phyloP scores from a whole-genome alignment of 2,113 vertebrate species.

The Corythoichthys haematopterus region DNA sequence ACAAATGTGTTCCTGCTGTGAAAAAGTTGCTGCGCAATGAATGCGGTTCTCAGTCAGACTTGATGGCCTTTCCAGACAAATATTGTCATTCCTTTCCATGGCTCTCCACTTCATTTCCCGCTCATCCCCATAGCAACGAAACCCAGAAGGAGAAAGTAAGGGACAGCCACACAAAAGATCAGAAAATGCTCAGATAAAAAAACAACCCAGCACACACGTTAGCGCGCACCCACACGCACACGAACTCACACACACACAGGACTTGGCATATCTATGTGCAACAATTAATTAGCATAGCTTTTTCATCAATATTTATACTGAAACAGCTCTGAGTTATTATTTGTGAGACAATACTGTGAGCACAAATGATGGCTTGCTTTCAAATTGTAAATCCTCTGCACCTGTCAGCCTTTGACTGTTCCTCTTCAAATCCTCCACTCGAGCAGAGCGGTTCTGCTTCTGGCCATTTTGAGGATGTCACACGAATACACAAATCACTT shows the following conservation, averaged over 20 bases:
- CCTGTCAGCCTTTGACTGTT: constrained; percentile 43
- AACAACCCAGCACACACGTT: constrained; percentile 44
- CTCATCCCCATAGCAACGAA: constrained; percentile 73
- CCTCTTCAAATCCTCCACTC: constrained; percentile 24
- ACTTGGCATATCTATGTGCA: not conserved
- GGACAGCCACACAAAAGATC: constrained; percentile 63
- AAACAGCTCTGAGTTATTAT: constrained; percentile 21
- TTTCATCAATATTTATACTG: constrained; percentile 18
- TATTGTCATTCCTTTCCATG: constrained; percentile 60
- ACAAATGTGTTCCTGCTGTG: not conserved
- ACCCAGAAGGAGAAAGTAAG: constrained; percentile 58
- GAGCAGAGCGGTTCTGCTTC: constrained; percentile 17
- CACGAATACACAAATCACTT: constrained; percentile 31
- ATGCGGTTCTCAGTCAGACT: constrained; percentile 38
- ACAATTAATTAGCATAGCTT: constrained; percentile 15
- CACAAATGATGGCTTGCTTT: constrained; percentile 35
- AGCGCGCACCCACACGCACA: not conserved
- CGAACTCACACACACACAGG: no score
- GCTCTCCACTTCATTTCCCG: constrained; percentile 51
- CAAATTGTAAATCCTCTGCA: constrained; percentile 48
- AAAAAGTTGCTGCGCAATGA: constrained; percentile 20
- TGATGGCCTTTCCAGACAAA: constrained; percentile 62
- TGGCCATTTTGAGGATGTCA: constrained; percentile 16
- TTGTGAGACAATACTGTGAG: constrained; percentile 29
- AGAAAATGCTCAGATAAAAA: constrained; percentile 49